Evolutionary conservation across 2,888 invertebrate genomes (phyloP).

Genomic region (Heliconius sara): DNA sequence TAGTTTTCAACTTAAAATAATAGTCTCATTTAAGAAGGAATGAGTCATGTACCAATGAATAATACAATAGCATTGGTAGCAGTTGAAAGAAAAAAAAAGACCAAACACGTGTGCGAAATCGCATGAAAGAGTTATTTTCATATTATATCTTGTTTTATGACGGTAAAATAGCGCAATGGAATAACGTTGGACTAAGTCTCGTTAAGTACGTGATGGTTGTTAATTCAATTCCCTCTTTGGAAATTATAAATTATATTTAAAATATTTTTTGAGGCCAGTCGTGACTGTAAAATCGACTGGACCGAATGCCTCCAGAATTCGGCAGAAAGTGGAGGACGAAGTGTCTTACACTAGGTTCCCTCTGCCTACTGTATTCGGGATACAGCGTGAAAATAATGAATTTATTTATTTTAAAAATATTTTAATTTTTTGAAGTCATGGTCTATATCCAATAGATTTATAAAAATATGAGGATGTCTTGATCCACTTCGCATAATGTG

Average conservation of each 20-base stretch:
- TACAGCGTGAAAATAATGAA: too few species aligned
- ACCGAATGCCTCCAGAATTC: too few species aligned
- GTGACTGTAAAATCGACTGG: too few species aligned
- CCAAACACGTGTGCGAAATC: background rate
- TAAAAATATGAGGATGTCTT: background rate
- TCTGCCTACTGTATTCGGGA: too few species aligned
- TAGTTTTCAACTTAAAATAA: background rate
- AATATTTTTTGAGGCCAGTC: too few species aligned
- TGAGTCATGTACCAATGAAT: background rate
- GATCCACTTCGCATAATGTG: background rate
- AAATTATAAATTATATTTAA: too few species aligned
- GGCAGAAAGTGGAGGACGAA: too few species aligned
- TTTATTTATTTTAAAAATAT: too few species aligned
- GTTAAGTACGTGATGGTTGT: background rate
- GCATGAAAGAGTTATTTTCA: background rate
- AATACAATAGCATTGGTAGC: conserved; percentile 3
- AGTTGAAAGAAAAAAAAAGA: conserved; percentile 7
- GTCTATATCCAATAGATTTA: background rate
- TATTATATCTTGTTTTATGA: background rate
- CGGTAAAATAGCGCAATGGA: background rate
- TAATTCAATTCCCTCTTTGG: background rate
- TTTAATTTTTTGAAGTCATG: too few species aligned
- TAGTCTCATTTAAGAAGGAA: background rate
- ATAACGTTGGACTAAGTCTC: background rate
- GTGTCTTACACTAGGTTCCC: too few species aligned